Evolutionary conservation across 2,888 invertebrate genomes (phyloP).

Genomic region (Celastrina argiolus): DNA sequence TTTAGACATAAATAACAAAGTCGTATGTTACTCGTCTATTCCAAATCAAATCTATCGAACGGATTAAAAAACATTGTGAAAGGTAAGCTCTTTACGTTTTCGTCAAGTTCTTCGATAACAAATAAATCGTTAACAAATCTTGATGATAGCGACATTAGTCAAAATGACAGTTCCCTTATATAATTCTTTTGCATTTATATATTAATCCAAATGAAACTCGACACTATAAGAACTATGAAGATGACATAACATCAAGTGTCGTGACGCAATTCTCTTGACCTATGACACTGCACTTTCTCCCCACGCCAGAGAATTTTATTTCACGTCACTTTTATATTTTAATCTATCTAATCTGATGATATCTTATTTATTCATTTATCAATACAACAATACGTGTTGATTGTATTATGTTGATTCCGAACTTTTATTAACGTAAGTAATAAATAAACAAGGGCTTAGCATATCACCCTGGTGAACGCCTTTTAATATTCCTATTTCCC

Average conservation of each 20-base stretch:
- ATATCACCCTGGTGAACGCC: neutral
- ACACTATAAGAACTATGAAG: no score
- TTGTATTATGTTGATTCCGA: neutral
- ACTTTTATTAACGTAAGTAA: neutral
- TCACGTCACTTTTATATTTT: neutral
- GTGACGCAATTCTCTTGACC: conserved; percentile 16
- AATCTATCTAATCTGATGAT: neutral
- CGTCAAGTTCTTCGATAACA: neutral
- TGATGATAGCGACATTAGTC: neutral
- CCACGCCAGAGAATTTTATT: neutral
- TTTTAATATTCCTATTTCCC: neutral
- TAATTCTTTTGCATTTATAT: neutral
- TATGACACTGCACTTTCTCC: conserved; percentile 22
- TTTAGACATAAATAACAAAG: neutral
- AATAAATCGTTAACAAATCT: neutral
- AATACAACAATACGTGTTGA: neutral
- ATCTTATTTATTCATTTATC: neutral
- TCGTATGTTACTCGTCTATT: no score
- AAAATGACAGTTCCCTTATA: neutral
- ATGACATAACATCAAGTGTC: conserved; percentile 13
- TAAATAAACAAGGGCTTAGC: neutral
- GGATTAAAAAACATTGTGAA: neutral
- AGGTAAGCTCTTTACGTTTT: neutral
- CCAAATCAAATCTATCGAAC: neutral
- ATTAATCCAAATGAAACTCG: conserved; percentile 2